phyloP scores from a whole-genome alignment of 2,797 vertebrate species.

The Alca torda region DNA sequence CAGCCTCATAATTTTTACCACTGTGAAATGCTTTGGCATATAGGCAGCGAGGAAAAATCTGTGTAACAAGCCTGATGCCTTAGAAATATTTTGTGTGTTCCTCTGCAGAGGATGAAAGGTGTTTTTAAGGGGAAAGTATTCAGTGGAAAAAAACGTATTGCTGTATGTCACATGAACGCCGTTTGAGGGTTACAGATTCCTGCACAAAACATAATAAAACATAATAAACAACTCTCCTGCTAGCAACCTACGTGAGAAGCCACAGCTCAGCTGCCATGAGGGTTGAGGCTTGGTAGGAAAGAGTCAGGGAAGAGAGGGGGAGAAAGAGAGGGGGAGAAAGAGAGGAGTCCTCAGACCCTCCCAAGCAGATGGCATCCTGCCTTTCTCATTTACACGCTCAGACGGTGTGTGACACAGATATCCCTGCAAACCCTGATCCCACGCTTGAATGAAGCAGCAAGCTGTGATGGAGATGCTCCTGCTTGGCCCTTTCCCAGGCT shows the following conservation, averaged over 20 bases:
- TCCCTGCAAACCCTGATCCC: background rate
- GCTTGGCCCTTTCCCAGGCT: background rate
- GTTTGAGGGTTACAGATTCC: background rate
- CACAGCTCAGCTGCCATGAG: background rate
- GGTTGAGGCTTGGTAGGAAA: background rate
- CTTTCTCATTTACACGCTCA: background rate
- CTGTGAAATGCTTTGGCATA: conserved; percentile 19
- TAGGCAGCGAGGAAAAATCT: conserved; percentile 18
- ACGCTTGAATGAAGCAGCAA: background rate
- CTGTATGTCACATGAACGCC: background rate
- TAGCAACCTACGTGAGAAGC: background rate
- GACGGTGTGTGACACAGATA: background rate
- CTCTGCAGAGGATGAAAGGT: background rate
- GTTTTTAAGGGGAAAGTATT: background rate
- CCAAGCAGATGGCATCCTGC: background rate
- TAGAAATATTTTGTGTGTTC: conserved; percentile 9
- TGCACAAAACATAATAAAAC: background rate
- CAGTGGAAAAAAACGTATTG: background rate
- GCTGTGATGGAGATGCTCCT: background rate
- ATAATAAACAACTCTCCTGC: background rate
- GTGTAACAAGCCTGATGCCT: background rate
- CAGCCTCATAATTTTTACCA: background rate
- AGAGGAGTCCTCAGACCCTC: background rate
- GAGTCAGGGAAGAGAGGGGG: background rate
- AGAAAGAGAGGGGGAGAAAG: background rate